These are phyloP conservation scores for Xiphorhynchus erythropygius DNA, from an alignment of 2,797 vertebrate species.

Conservation along the genomic window DNA sequence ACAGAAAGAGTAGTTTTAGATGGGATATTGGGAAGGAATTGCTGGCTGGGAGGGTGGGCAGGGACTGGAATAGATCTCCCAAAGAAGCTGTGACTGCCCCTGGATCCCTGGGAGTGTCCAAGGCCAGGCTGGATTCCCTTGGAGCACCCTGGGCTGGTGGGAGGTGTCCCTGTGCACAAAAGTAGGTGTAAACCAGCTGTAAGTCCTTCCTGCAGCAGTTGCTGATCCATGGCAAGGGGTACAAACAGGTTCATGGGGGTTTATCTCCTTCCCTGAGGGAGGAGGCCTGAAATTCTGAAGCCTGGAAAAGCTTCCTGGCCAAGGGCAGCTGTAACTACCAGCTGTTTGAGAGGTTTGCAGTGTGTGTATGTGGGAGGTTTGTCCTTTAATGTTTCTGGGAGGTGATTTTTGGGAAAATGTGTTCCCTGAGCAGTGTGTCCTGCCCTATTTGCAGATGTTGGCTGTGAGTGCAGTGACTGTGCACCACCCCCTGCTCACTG, in stretches of 20 bases:
- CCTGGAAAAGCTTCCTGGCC: background rate
- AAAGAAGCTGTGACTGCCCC: background rate
- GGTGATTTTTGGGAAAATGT: background rate
- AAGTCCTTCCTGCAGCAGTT: background rate
- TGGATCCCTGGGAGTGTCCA: background rate
- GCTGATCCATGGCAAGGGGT: background rate
- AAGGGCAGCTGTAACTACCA: fast-evolving
- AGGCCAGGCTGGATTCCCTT: too few relatives aligned
- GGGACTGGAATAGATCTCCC: fast-evolving
- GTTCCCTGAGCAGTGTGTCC: background rate
- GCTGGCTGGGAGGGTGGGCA: fast-evolving
- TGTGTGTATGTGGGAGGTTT: fast-evolving
- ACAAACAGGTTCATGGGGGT: background rate
- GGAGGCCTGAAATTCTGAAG: background rate
- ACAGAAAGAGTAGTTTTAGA: too few relatives aligned
- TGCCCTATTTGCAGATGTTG: conserved; percentile 81
- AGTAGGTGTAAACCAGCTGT: fast-evolving
- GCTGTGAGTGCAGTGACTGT: conserved; percentile 78
- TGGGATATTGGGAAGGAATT: background rate
- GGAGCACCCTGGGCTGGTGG: background rate
- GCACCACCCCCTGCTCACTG: conserved; percentile 77
- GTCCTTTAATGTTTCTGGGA: background rate
- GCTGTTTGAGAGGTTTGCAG: background rate
- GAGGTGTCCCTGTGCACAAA: background rate
- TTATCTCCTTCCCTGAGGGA: background rate